phyloP scores from a whole-genome alignment of 2,797 vertebrate species.

The Avahi laniger region DNA sequence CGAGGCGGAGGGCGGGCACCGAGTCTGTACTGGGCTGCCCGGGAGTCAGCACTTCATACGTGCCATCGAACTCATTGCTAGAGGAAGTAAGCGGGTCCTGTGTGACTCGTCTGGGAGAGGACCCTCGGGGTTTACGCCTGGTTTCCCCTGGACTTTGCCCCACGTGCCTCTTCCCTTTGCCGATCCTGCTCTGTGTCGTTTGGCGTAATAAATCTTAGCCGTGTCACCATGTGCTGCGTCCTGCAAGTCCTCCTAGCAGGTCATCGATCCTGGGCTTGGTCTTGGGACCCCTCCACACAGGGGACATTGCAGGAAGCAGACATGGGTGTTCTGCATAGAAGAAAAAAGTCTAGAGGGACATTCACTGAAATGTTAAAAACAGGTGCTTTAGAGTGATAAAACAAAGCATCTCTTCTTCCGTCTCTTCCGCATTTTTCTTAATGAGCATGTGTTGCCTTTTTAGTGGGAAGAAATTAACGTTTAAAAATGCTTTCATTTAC shows the following conservation, averaged over 20 bases:
- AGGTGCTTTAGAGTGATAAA: not conserved
- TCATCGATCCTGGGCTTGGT: not conserved
- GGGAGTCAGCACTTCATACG: not conserved
- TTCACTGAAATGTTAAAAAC: not conserved
- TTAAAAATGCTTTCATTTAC: not conserved
- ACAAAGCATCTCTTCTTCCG: not conserved
- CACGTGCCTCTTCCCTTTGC: not conserved
- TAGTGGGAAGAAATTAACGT: not conserved
- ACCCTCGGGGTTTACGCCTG: not conserved
- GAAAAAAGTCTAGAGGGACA: not conserved
- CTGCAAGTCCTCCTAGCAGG: not conserved
- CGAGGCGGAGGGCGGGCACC: not conserved
- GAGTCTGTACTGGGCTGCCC: not conserved
- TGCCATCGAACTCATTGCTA: not conserved
- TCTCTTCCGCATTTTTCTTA: not conserved
- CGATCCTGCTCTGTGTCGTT: not conserved
- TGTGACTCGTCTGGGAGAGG: not conserved
- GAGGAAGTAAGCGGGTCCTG: not conserved
- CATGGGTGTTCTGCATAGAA: not conserved
- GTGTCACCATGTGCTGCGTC: not conserved
- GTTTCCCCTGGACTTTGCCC: not conserved
- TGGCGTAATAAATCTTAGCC: not conserved
- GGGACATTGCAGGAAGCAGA: not conserved
- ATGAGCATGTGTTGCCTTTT: not conserved
- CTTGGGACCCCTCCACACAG: not conserved